Percentiles rank a stretch among this genome's conserved stretches.
Conservation (phyloP, 2,797 vertebrate genomes). For the Enteromius thamalakanensis region DNA sequence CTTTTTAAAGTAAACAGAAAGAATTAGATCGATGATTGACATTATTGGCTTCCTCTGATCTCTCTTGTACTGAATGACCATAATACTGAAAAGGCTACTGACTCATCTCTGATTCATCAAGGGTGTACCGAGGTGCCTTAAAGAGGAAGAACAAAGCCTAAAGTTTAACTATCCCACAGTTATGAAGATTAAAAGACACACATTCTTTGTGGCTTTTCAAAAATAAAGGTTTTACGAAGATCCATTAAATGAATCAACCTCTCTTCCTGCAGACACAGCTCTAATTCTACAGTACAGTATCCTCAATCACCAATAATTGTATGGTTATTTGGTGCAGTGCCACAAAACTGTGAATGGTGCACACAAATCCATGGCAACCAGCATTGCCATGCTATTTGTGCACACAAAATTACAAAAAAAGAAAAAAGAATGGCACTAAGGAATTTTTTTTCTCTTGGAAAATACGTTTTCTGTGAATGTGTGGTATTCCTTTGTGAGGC, state of each 20-base stretch:
- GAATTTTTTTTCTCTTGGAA: conserved; percentile 52
- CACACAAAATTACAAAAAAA: conserved; percentile 52
- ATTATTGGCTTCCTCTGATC: neutral
- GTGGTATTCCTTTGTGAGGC: conserved; percentile 75
- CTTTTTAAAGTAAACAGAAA: conserved; percentile 3
- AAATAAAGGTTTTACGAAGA: neutral
- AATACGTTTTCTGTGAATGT: conserved; percentile 64
- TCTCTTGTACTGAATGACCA: neutral
- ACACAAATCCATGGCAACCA: conserved; percentile 73
- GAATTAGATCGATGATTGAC: neutral
- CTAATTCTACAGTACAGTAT: conserved; percentile 29
- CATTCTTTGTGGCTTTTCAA: conserved; percentile 18
- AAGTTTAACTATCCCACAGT: conserved; percentile 11
- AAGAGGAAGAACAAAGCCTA: neutral
- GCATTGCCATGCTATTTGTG: conserved; percentile 35
- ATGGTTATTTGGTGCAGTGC: conserved; percentile 2
- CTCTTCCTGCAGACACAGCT: conserved; percentile 15
- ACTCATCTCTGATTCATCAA: conserved; percentile 23
- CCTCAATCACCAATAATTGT: conserved; percentile 17
- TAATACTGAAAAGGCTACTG: conserved; percentile 13
- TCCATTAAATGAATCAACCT: neutral
- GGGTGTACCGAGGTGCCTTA: neutral
- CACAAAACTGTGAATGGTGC: conserved; percentile 63
- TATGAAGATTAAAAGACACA: conserved; percentile 26
- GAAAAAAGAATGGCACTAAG: conserved; percentile 54